Percentiles rank a stretch among this genome's conserved stretches.
Evolutionary conservation across 2,797 vertebrate genomes (phyloP).

Genomic region (Coracias cyanogaster): DNA sequence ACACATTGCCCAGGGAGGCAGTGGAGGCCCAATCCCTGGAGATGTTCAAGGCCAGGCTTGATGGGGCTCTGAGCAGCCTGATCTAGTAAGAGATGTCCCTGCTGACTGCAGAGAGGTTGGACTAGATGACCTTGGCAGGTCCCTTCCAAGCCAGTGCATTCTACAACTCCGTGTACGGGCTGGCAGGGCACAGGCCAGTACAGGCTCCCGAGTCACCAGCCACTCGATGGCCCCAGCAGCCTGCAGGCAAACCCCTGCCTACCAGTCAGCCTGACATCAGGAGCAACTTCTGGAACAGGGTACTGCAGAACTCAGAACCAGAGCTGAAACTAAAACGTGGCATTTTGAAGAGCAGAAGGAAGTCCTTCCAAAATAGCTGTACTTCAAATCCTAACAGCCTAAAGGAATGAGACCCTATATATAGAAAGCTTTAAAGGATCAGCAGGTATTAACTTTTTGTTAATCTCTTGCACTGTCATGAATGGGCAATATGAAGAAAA

Average conservation of each 20-base stretch:
- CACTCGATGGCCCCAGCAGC: not conserved
- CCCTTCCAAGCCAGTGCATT: no score
- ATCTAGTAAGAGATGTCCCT: no score
- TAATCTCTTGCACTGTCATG: not conserved
- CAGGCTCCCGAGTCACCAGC: not conserved
- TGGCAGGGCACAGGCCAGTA: accelerated
- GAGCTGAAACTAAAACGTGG: not conserved
- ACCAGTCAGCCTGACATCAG: accelerated
- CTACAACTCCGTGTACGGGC: not conserved
- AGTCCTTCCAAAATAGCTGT: not conserved
- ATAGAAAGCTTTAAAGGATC: constrained; percentile 62
- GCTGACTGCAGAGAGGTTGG: no score
- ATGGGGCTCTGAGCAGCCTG: no score
- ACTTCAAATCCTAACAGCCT: not conserved
- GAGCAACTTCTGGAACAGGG: not conserved
- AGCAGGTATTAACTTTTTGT: constrained; percentile 53
- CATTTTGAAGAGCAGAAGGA: not conserved
- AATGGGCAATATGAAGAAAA: not conserved
- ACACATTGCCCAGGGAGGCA: no score
- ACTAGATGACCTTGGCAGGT: no score
- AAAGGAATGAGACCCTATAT: constrained; percentile 7
- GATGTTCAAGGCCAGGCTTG: no score
- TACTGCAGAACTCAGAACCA: not conserved
- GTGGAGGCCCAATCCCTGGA: no score
- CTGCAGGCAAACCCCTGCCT: not conserved